Evolutionary conservation across 2,797 vertebrate genomes (phyloP).

Genomic region (Setipinna tenuifilis): DNA sequence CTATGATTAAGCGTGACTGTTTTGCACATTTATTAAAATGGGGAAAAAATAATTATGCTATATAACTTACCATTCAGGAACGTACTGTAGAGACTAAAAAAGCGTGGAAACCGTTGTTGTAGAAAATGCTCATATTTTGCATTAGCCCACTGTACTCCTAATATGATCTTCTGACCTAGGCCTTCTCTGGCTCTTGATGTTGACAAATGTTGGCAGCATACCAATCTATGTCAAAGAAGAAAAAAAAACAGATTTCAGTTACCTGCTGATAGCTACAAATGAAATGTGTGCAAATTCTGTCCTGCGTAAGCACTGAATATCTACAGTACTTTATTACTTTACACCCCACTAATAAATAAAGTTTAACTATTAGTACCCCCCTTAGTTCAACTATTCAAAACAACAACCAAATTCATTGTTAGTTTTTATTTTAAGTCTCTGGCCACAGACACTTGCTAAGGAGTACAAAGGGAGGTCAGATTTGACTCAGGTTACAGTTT

Average conservation of each 20-base stretch:
- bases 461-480: too few species aligned
- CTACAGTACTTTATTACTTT: too few species aligned
- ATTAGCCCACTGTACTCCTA: background rate
- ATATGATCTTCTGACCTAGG: background rate
- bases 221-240: background rate
- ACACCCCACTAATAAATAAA: too few species aligned
- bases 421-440: too few species aligned
- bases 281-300: background rate
- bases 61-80: constrained; percentile 6
- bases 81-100: background rate
- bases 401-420: too few species aligned
- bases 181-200: background rate
- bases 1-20: background rate
- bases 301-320: too few species aligned
- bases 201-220: background rate
- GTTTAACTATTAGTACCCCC: too few species aligned
- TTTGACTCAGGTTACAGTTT: too few species aligned
- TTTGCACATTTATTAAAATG: background rate
- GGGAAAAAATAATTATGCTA: background rate
- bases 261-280: background rate
- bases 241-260: background rate
- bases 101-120: background rate
- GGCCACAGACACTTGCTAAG: too few species aligned
- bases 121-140: background rate
- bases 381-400: too few species aligned